phyloP scores from a whole-genome alignment of 1,140 invertebrate species.

The Lasioglossum baleicum region DNA sequence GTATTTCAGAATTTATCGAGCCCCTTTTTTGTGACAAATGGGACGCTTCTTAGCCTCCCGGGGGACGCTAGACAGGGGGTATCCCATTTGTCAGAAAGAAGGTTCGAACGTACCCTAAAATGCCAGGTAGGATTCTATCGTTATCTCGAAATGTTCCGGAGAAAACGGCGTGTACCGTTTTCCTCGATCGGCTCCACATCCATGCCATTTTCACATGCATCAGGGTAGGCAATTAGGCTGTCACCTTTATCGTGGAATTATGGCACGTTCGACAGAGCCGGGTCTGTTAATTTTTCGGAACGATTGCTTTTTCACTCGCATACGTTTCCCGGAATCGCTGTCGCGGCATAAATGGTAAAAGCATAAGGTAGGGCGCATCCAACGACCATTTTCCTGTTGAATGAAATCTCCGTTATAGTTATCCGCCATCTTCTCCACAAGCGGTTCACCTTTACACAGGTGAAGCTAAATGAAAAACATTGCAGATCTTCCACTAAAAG shows the following conservation, averaged over 20 bases:
- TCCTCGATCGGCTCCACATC: neutral
- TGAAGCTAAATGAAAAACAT: too few species aligned
- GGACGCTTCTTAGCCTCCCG: neutral
- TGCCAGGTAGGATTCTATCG: neutral
- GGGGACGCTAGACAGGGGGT: neutral
- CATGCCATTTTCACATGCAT: neutral
- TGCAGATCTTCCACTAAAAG: too few species aligned
- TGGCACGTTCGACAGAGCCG: neutral
- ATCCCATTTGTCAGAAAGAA: conserved; percentile 2
- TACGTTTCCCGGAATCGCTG: neutral
- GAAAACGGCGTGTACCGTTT: conserved; percentile 1
- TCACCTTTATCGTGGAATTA: neutral
- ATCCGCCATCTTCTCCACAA: too few species aligned
- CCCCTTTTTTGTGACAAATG: conserved; percentile 12
- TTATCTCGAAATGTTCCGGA: neutral
- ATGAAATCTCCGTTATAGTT: neutral
- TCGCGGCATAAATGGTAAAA: neutral
- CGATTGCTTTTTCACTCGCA: neutral
- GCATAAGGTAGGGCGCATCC: neutral
- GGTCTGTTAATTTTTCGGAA: neutral
- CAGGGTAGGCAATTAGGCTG: neutral
- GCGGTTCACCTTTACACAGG: too few species aligned
- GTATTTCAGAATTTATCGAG: neutral
- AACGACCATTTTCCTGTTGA: conserved; percentile 30
- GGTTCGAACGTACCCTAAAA: neutral